These are phyloP conservation scores for Gobionotothen gibberifrons DNA, from an alignment of 2,797 vertebrate genomes.

Conservation along the genomic window DNA sequence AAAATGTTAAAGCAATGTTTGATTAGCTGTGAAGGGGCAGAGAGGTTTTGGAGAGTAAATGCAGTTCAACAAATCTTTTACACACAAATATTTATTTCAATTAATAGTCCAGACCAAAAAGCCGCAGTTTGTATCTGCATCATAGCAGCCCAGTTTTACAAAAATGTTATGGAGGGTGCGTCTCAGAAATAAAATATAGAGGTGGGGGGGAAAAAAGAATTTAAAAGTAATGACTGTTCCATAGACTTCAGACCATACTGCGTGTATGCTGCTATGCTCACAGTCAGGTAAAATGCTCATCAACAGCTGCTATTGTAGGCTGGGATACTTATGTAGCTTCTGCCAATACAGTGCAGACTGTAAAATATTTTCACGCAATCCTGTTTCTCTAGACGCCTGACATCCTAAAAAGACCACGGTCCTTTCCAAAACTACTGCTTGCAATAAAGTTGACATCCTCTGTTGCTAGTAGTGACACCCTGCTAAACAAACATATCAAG, in stretches of 20 bases:
- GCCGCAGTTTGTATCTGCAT: constrained; percentile 29
- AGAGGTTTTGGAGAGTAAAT: constrained; percentile 15
- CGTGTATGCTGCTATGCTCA: constrained; percentile 2
- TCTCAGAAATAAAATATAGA: constrained; percentile 4
- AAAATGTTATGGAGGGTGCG: background rate
- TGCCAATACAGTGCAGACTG: constrained; percentile 28
- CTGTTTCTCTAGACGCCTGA: constrained; percentile 43
- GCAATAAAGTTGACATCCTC: constrained; percentile 52
- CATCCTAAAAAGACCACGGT: constrained; percentile 39
- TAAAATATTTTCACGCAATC: constrained; percentile 43
- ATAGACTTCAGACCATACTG: background rate
- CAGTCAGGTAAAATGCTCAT: constrained; percentile 26
- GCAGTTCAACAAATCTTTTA: constrained; percentile 20
- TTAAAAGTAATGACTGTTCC: background rate
- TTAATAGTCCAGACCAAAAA: constrained; percentile 14
- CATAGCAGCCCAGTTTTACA: background rate
- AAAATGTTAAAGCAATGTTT: constrained; percentile 55
- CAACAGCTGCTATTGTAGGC: constrained; percentile 33
- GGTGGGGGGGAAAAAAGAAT: background rate
- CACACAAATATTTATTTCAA: constrained; percentile 43
- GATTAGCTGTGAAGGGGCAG: constrained; percentile 57
- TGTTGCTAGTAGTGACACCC: constrained; percentile 75
- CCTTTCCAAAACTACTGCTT: constrained; percentile 49
- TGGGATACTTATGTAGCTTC: constrained; percentile 14
- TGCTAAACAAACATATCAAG: constrained; percentile 79